phyloP scores from a whole-genome alignment of 2,888 invertebrate genomes.

The Pandemis corylana region DNA sequence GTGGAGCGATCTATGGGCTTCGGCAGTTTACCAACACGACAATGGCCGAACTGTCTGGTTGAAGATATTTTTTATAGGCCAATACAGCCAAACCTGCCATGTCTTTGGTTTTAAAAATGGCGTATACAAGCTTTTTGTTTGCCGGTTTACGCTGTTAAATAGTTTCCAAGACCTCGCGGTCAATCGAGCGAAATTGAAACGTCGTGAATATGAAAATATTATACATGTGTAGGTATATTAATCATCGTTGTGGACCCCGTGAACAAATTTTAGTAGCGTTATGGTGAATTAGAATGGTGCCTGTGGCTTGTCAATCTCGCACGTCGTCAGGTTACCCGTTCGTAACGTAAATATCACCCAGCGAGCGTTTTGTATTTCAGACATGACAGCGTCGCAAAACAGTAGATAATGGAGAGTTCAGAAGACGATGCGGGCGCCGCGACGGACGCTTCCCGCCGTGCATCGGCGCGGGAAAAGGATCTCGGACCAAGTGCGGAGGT shows the following conservation, averaged over 20 bases:
- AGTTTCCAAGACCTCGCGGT: conserved; percentile 76
- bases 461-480: conserved; percentile 84
- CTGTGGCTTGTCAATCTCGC: conserved; percentile 83
- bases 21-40: conserved; percentile 85
- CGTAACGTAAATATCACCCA: conserved; percentile 82
- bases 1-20: conserved; percentile 83
- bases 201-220: conserved; percentile 84
- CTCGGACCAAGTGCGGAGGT: conserved; percentile 73
- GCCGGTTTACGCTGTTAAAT: conserved; percentile 85
- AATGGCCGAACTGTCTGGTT: conserved; percentile 84
- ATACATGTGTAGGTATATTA: conserved; percentile 83
- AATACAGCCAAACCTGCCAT: conserved; percentile 82
- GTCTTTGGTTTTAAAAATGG: conserved; percentile 87
- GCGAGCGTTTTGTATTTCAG: conserved; percentile 82
- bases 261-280: conserved; percentile 81
- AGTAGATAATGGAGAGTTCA: conserved; percentile 85
- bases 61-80: conserved; percentile 84
- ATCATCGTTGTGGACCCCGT: conserved; percentile 80
- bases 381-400: conserved; percentile 82
- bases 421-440: conserved; percentile 85
- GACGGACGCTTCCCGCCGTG: conserved; percentile 82
- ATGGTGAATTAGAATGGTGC: conserved; percentile 85
- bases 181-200: conserved; percentile 72
- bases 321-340: conserved; percentile 83
- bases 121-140: conserved; percentile 87